Percentiles rank a stretch among this genome's conserved stretches.
phyloP scores from a whole-genome alignment of 2,888 invertebrate genomes.

The Ellobium chinense region DNA sequence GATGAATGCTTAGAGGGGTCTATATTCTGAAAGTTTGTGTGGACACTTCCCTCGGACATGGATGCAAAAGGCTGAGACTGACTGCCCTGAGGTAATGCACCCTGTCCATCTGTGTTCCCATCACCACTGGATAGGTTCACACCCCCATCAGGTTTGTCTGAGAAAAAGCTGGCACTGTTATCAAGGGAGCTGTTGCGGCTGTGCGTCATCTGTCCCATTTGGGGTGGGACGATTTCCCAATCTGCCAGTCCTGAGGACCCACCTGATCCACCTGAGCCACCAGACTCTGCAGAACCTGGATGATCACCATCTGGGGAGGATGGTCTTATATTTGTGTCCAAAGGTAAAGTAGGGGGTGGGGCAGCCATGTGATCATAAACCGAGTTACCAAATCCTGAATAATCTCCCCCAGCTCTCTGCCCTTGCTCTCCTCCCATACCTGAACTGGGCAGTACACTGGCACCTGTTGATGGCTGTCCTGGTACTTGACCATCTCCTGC shows the following conservation, averaged over 20 bases:
- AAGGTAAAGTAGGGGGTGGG: not conserved
- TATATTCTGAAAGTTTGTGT: not conserved
- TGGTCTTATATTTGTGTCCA: conserved; percentile 7
- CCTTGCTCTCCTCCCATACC: not conserved
- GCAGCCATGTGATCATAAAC: not conserved
- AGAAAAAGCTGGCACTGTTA: not conserved
- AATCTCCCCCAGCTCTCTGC: not conserved
- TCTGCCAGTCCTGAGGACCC: conserved; percentile 55
- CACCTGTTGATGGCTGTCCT: not conserved
- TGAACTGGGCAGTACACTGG: not conserved
- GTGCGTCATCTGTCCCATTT: conserved; percentile 30
- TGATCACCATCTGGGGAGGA: conserved; percentile 21
- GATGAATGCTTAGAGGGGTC: not conserved
- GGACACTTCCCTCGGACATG: not conserved
- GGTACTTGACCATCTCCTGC: not conserved
- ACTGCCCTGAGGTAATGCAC: not conserved
- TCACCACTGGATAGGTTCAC: not conserved
- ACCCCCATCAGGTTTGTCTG: conserved; percentile 39
- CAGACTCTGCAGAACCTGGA: conserved; percentile 27
- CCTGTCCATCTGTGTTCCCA: not conserved
- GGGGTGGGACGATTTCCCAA: conserved; percentile 65
- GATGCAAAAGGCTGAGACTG: not conserved
- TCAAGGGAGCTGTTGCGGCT: conserved; percentile 52
- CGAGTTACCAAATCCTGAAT: conserved; percentile 32
- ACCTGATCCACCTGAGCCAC: conserved; percentile 35